Base-by-base conservation (phyloP, 1,140 invertebrate genomes). In the Scaptomyza graminum region DNA sequence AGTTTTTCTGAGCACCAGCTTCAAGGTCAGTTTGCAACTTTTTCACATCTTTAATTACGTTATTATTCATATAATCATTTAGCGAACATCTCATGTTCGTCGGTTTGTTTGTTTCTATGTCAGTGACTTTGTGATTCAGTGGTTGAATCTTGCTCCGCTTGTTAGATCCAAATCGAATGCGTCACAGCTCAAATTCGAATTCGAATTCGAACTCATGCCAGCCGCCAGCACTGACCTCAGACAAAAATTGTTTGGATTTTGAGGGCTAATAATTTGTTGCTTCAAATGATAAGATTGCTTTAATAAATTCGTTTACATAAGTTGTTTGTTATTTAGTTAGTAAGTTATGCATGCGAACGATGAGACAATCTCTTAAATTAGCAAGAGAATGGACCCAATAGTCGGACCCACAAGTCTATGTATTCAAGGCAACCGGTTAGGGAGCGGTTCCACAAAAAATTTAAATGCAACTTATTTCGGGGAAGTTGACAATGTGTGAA, bases 361-460 rank as follows among this genome's bases (percentile, higher is more conserved):
- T 84, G 80, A 83, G 65, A 87, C 74, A 85, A 81, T 85, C 25
- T 77, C 63, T 71, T 71, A 87, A 87, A 87, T 87, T 80, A 85
- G 69, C 69, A 54, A 62, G 57, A 62, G 57, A 79, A 76, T 76
- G 66, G 63, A 13, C 13, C 31, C 28, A 11, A 72, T 75, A 51
- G 59, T 9, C 31, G 1, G 31, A 34, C 7, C 31, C 9, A 31
- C 13, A 41, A 44, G 9, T 16, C 31, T 62, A 59, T 63, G 28
- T 59, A 37, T 64, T 37, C 39, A 56, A 49, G 49, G 41, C 49
- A 85, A 84, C 77, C 65, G 67, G 81, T 85, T 80, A 69, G 25
- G 54, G 34, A 64, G 47, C 44, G 50, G 47, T 16, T 50, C 28
- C 28, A 5, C 5, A 15, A 15, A 74, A 47, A 63, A n/a, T n/a